Evolutionary conservation across 2,797 vertebrate genomes (phyloP).

Genomic region (Periophthalmus magnuspinnatus): DNA sequence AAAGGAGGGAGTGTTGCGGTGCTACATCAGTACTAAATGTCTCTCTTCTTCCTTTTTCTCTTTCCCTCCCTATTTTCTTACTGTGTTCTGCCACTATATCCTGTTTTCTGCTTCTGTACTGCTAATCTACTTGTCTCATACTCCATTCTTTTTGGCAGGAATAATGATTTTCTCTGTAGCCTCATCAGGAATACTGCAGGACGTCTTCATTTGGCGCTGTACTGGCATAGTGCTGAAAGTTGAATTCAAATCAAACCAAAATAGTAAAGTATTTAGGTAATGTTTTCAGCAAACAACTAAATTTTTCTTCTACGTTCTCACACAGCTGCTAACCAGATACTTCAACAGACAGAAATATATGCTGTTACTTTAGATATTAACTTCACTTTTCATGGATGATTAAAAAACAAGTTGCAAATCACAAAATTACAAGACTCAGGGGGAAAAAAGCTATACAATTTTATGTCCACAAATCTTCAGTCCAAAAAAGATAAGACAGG

Average conservation of each 20-base stretch:
- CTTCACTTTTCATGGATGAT: background rate
- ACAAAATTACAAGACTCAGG: too few species aligned
- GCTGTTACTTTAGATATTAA: too few species aligned
- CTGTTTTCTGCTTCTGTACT: background rate
- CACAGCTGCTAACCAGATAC: background rate
- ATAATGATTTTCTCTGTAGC: conserved; percentile 52
- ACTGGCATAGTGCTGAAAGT: background rate
- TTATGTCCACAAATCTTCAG: background rate
- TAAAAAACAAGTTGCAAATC: too few species aligned
- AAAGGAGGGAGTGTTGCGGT: too few species aligned
- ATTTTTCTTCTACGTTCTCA: too few species aligned
- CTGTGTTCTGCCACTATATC: too few species aligned
- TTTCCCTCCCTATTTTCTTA: too few species aligned
- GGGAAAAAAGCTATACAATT: background rate
- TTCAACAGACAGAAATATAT: too few species aligned
- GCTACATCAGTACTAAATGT: too few species aligned
- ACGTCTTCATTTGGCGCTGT: conserved; percentile 27
- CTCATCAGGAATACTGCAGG: conserved; percentile 18
- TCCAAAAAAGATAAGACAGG: conserved; percentile 14
- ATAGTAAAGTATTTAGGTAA: background rate
- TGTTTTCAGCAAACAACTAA: too few species aligned
- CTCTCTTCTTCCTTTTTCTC: too few species aligned
- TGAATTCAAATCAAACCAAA: background rate
- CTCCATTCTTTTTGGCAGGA: conserved; percentile 51
- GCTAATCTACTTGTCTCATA: background rate